Conservation (phyloP, 2,113 vertebrate species). For the Percina caprodes region DNA sequence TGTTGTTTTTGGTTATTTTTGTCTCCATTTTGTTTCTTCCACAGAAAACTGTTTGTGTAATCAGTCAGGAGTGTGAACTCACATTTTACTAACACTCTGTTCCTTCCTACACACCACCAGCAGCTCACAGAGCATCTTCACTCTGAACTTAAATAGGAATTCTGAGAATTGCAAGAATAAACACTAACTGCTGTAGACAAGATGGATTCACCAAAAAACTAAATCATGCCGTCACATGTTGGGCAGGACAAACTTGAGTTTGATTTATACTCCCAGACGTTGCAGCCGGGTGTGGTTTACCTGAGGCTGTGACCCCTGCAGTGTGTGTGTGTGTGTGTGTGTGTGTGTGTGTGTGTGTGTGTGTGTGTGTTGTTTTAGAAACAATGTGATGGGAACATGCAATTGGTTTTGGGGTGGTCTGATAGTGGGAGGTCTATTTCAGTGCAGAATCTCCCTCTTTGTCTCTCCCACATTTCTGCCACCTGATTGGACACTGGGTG, state of each 20-base stretch:
- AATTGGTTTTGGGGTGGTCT: constrained; percentile 37
- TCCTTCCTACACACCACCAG: neutral
- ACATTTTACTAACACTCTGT: neutral
- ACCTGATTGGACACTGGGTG: constrained; percentile 57
- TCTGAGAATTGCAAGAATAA: constrained; percentile 21
- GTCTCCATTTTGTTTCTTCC: neutral
- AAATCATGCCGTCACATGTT: neutral
- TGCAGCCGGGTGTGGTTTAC: constrained; percentile 27
- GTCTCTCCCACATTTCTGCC: constrained; percentile 47
- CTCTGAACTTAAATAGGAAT: neutral
- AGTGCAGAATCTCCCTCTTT: constrained; percentile 28
- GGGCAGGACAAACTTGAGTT: neutral
- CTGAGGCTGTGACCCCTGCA: constrained; percentile 3
- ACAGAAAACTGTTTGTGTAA: neutral
- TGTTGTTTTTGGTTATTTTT: neutral
- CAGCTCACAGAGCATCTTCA: neutral
- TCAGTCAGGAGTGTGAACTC: constrained; percentile 10
- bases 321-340: constrained; percentile 8
- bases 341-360: constrained; percentile 14
- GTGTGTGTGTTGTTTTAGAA: neutral
- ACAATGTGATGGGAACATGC: neutral
- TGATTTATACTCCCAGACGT: neutral
- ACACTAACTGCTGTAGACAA: neutral
- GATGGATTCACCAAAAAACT: neutral
- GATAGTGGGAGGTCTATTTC: constrained; percentile 51